Evolutionary conservation across 2,797 vertebrate genomes (phyloP).

Genomic region (Hoplostethus atlanticus): DNA sequence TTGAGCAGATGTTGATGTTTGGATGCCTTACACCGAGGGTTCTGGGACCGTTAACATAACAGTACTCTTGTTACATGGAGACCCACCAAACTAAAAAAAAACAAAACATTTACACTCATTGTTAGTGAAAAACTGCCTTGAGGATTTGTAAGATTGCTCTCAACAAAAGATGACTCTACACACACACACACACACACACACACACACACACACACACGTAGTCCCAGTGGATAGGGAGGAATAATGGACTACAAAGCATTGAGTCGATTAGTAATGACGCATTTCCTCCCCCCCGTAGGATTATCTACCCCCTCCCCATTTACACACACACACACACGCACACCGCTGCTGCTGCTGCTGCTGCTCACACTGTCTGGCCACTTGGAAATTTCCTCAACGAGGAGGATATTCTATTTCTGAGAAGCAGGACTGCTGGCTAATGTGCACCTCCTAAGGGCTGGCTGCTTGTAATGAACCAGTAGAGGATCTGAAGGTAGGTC

Average conservation of each 20-base stretch:
- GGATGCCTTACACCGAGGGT: neutral
- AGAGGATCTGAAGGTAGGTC: constrained; percentile 79
- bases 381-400: constrained; percentile 76
- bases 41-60: too few relatives aligned
- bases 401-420: constrained; percentile 71
- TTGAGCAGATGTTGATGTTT: constrained; percentile 41
- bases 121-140: too few relatives aligned
- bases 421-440: constrained; percentile 68
- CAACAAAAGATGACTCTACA: too few relatives aligned
- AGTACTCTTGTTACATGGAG: too few relatives aligned
- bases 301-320: constrained; percentile 54
- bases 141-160: too few relatives aligned
- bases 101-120: too few relatives aligned
- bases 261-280: constrained; percentile 79
- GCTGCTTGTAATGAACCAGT: constrained; percentile 75
- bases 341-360: constrained; percentile 2
- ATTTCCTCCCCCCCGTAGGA: constrained; percentile 78
- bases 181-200: too few relatives aligned
- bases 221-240: too few relatives aligned
- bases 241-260: constrained; percentile 75
- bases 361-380: constrained; percentile 58
- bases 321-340: constrained; percentile 33
- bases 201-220: too few relatives aligned
- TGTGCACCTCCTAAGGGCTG: constrained; percentile 71
- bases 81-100: too few relatives aligned